A percentile compares a stretch with the other conserved stretches of the same genome.
phyloP scores from a whole-genome alignment of 2,888 invertebrate species.

The Alcis repandata region DNA sequence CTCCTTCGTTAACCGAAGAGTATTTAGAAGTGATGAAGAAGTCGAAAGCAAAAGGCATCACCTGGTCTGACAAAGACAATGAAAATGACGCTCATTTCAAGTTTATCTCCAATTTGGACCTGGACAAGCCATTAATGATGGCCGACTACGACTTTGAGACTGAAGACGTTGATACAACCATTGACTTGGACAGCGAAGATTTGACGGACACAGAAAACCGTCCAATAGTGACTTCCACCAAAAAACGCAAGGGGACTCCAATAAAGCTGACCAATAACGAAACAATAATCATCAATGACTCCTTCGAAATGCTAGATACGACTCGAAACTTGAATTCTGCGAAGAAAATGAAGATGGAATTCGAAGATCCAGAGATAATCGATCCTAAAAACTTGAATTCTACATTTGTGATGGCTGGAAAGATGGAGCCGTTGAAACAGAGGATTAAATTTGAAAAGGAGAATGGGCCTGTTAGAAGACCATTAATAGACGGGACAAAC shows the following conservation, averaged over 20 bases:
- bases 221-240: conserved; percentile 56
- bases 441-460: conserved; percentile 59
- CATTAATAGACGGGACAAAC: conserved; percentile 74
- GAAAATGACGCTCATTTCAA: conserved; percentile 68
- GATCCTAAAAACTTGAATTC: conserved; percentile 78
- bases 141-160: conserved; percentile 53
- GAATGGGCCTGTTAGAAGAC: conserved; percentile 60
- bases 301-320: conserved; percentile 71
- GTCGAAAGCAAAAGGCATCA: conserved; percentile 86
- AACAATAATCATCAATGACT: conserved; percentile 79
- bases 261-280: conserved; percentile 74
- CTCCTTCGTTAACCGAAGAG: conserved; percentile 84
- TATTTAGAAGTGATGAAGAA: conserved; percentile 87
- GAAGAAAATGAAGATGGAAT: conserved; percentile 72
- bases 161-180: conserved; percentile 53
- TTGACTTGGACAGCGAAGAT: conserved; percentile 75
- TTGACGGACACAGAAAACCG: conserved; percentile 70
- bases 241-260: conserved; percentile 78
- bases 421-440: conserved; percentile 63
- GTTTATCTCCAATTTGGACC: conserved; percentile 69
- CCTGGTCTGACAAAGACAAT: conserved; percentile 85
- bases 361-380: conserved; percentile 66
- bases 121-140: conserved; percentile 64
- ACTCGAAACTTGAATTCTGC: conserved; percentile 69
- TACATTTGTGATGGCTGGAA: conserved; percentile 77